Evolutionary conservation across 2,113 vertebrate species (phyloP).

Genomic region (Cyprinus carpio): DNA sequence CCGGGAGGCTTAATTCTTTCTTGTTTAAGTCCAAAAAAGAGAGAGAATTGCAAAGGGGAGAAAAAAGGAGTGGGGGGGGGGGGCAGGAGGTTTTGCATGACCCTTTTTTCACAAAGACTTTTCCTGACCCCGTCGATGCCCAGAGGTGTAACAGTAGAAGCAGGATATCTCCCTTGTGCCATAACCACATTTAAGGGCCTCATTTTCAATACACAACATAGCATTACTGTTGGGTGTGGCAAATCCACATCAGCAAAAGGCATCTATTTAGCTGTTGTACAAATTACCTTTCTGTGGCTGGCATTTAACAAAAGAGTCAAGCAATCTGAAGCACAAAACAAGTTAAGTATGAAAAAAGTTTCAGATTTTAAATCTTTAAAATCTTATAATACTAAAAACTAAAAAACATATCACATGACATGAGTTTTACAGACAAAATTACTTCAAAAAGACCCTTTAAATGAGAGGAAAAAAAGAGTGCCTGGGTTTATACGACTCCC

Average conservation of each 20-base stretch:
- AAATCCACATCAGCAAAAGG: slow-evolving; percentile 66
- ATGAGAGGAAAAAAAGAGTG: slow-evolving; percentile 36
- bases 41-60: slow-evolving; percentile 63
- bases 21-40: slow-evolving; percentile 79
- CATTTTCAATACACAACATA: slow-evolving; percentile 88
- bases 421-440: slow-evolving; percentile 13
- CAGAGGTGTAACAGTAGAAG: slow-evolving; percentile 86
- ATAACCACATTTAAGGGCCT: slow-evolving; percentile 81
- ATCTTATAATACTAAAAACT: not conserved
- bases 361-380: not conserved
- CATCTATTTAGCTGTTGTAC: slow-evolving; percentile 70
- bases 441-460: not conserved
- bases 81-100: slow-evolving; percentile 69
- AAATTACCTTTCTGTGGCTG: slow-evolving; percentile 72
- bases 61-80: slow-evolving; percentile 20
- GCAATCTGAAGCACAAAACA: slow-evolving; percentile 2
- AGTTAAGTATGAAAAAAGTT: not conserved
- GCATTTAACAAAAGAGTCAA: slow-evolving; percentile 55
- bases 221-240: slow-evolving; percentile 80
- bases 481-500: slow-evolving; percentile 64
- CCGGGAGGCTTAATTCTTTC: slow-evolving; percentile 89
- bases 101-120: slow-evolving; percentile 81
- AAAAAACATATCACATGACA: not conserved
- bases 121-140: slow-evolving; percentile 87
- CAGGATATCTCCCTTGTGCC: slow-evolving; percentile 77